Evolutionary conservation across 2,797 vertebrate genomes (phyloP), one percentile per base, ranked within the genome.

Genomic region (Percopsis omiscomaycus): DNA sequence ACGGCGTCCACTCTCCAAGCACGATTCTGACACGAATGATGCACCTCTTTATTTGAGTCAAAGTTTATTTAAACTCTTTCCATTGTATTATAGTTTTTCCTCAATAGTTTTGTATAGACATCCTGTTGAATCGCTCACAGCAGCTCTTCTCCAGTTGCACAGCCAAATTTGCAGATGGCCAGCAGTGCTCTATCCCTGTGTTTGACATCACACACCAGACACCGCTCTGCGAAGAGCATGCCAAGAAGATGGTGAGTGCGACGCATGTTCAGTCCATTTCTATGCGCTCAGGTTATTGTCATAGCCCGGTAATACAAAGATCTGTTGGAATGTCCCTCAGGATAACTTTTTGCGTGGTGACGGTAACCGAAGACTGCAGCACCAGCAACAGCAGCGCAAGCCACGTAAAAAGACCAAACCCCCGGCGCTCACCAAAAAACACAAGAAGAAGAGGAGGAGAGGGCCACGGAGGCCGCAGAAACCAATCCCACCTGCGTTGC

Each of bases 361-460:
- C 71, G 94, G 91, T 73, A 96, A 96, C 87, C 93, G 97, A 54
- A 93, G 95, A 90, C 94, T 97, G 92, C 97, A 98, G 88, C 96
- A 98, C 93, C 97, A 98, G 92, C 95, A 97, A 91, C 96, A 98
- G 86, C 96, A 97, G 91, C 95, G 96, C 81, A 98, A 98, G 89
- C 97, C 97, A 88, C 96, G 98, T 77, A 99, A 98, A 93, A 99
- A 99, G 95, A 97, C 96, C 3, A 99, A 99, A 92, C 98, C 97
- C 49, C 96, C 97, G 84, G 96, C 96, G 46, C 95, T 99, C 90
- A 98, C 96, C 93, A 99, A 99, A 96, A 99, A 99, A 96, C 97
- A 98, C 89, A 99, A 99, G 91, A 99, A 98, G 91, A 99, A 99
- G 90, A 92, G 94, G 84, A 92, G 96, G 82, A 95, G 95, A 92